Conservation (phyloP, 2,888 invertebrate genomes). For the Micoletzkya japonica region DNA sequence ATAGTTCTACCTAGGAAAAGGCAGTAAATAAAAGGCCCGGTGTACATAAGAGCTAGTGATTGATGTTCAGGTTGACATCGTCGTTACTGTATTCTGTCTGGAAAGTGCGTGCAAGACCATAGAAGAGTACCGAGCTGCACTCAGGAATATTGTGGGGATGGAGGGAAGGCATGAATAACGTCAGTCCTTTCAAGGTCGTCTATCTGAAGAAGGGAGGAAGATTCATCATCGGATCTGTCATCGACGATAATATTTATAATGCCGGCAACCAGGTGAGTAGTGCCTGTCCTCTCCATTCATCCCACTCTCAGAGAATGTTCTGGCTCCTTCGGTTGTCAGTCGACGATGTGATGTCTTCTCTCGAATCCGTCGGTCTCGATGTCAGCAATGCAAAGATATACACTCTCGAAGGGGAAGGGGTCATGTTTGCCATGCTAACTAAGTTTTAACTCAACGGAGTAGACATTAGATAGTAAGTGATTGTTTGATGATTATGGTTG, state of each 20-base stretch:
- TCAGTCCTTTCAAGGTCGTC: conserved; percentile 37
- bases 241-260: conserved; percentile 55
- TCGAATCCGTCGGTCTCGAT: conserved; percentile 45
- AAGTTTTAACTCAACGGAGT: conserved; percentile 32
- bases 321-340: conserved; percentile 50
- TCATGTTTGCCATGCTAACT: conserved; percentile 55
- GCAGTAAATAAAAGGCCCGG: too few species aligned
- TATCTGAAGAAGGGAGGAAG: conserved; percentile 51
- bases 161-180: background rate
- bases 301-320: conserved; percentile 45
- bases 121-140: conserved; percentile 48
- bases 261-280: conserved; percentile 46
- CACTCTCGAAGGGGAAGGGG: conserved; percentile 51
- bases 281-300: background rate
- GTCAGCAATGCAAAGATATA: conserved; percentile 41
- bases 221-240: conserved; percentile 55
- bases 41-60: too few species aligned
- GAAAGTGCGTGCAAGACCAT: conserved; percentile 54
- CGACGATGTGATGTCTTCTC: conserved; percentile 41
- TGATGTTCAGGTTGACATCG: conserved; percentile 44
- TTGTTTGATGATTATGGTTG: too few species aligned
- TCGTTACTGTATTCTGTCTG: conserved; percentile 57
- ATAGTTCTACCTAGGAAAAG: too few species aligned
- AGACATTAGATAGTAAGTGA: too few species aligned
- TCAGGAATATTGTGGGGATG: conserved; percentile 50